Evolutionary conservation across 2,888 invertebrate species (phyloP).

Genomic region (Leptopterna dolabrata): DNA sequence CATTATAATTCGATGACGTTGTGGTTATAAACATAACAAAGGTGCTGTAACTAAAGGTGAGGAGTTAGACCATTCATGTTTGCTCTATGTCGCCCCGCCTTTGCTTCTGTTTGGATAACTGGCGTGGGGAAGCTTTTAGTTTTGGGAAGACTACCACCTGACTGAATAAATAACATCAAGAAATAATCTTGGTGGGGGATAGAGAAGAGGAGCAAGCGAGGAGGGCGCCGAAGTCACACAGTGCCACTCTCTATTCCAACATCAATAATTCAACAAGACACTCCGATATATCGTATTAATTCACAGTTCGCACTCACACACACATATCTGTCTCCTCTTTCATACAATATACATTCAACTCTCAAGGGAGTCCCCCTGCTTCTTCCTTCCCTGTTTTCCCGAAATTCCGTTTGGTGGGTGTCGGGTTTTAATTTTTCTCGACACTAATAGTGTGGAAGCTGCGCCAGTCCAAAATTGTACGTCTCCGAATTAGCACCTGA

Average conservation of each 20-base stretch:
- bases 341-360: conserved; percentile 55
- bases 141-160: conserved; percentile 59
- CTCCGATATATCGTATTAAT: conserved; percentile 56
- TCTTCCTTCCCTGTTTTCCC: neutral
- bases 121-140: conserved; percentile 43
- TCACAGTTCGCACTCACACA: conserved; percentile 54
- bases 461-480: too few species aligned
- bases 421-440: conserved; percentile 37
- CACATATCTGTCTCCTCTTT: conserved; percentile 50
- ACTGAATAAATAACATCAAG: conserved; percentile 61
- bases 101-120: conserved; percentile 52
- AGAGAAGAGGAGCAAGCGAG: conserved; percentile 6
- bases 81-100: conserved; percentile 38
- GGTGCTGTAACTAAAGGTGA: conserved; percentile 42
- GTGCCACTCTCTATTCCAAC: conserved; percentile 55
- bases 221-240: conserved; percentile 48
- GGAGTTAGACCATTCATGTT: conserved; percentile 44
- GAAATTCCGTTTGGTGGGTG: neutral
- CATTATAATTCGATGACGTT: conserved; percentile 42
- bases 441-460: neutral
- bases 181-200: conserved; percentile 57
- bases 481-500: too few species aligned
- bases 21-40: conserved; percentile 47
- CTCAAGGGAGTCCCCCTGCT: neutral
- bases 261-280: conserved; percentile 57